Evolutionary conservation across 1,140 invertebrate genomes (phyloP), one percentile per base, ranked within the genome.

Genomic region (Orius insidiosus): DNA sequence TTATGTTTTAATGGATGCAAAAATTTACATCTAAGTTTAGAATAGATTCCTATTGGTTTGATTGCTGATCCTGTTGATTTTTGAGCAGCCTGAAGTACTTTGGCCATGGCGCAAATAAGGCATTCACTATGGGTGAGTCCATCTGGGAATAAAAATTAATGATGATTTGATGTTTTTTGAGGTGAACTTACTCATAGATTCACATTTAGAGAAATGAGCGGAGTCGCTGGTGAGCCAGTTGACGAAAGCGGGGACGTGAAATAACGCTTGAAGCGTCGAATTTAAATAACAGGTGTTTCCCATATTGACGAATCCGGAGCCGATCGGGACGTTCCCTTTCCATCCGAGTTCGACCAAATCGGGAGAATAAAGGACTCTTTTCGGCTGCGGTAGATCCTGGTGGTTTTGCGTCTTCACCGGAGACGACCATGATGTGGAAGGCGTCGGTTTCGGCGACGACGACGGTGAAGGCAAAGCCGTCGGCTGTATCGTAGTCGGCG

Each of bases 231-330:
- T 65, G 19, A 90, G 64, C 84, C 85, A 90, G 64, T 89, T 88
- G 15, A 82, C 80, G 56, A 90, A 72, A 5, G 85, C 77, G 38
- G 86, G 85, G 53, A 87, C 80, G 67, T 90, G 85, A 64, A 87
- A 87, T 1, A 90, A 64, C 38, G 85, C 85, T 69, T 69, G 58
- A 31, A 96, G 65, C 30, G 85, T 90, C 1, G 90, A 89, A 65
- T 97, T 97, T 36, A 97, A 67, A 61, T 95, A 96, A 63, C 92
- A 97, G 11, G 90, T 93, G 63, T 95, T 95, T 43, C 90, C 90
- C 61, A 93, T 74, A 70, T 96, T 97, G 41, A 79, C 72, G 70
- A 96, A 80, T 18, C 92, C 93, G 53, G 82, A 74, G 10, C 90
- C 90, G 38, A 86, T 74, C 37, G 76, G 71, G 14, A 43, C 41